phyloP scores from a whole-genome alignment of 2,888 invertebrate species.

The Orchesella flavescens region DNA sequence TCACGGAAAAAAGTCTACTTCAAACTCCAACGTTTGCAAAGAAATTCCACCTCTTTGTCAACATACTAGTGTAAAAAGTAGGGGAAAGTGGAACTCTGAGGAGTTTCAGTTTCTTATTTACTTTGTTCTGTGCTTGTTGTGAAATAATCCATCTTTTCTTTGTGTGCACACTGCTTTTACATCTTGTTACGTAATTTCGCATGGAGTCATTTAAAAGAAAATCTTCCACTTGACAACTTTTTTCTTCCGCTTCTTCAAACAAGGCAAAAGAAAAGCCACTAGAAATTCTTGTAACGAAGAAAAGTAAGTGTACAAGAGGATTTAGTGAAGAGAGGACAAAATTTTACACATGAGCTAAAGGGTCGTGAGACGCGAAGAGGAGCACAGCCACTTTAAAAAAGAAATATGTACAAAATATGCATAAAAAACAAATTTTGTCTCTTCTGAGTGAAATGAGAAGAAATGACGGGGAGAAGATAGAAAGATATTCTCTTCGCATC shows the following conservation, averaged over 20 bases:
- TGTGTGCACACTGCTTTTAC: not conserved
- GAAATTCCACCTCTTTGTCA: too few species aligned
- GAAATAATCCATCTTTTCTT: too few species aligned
- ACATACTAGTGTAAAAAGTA: too few species aligned
- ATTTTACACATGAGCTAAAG: not conserved
- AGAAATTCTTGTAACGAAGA: not conserved
- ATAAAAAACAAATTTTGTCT: conserved; percentile 33
- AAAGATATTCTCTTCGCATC: conserved; percentile 14
- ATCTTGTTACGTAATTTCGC: not conserved
- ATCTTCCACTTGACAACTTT: conserved; percentile 49
- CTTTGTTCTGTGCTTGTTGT: too few species aligned
- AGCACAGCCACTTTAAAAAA: not conserved
- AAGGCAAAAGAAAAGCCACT: conserved; percentile 4
- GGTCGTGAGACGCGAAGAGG: not conserved
- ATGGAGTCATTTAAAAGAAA: conserved; percentile 37
- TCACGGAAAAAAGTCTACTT: too few species aligned
- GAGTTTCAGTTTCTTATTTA: not conserved
- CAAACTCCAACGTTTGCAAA: too few species aligned
- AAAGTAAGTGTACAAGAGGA: not conserved
- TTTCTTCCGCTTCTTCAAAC: not conserved
- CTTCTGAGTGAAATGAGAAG: conserved; percentile 41
- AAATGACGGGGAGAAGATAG: conserved; percentile 50
- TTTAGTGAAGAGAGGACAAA: not conserved
- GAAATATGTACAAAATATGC: conserved; percentile 45
- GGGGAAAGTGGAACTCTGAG: not conserved